Evolutionary conservation across 2,888 invertebrate genomes (phyloP).

Genomic region (Sceliomorpha sp.): DNA sequence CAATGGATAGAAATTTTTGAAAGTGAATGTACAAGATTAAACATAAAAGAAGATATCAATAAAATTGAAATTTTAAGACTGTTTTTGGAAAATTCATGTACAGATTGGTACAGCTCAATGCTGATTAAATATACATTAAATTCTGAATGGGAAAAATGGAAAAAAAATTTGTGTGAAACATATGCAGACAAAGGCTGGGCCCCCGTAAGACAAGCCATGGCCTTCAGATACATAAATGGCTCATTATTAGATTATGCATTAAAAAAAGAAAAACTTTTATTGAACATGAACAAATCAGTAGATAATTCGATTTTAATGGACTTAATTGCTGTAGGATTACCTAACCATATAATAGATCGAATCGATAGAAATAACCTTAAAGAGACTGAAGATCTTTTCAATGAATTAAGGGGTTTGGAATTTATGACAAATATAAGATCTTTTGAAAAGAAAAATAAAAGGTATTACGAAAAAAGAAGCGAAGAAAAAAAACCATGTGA

Average conservation of each 20-base stretch:
- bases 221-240: slow-evolving; percentile 37
- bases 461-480: slow-evolving; percentile 38
- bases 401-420: slow-evolving; percentile 66
- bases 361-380: slow-evolving; percentile 65
- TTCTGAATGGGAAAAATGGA: slow-evolving; percentile 36
- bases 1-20: slow-evolving; percentile 58
- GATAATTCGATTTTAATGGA: slow-evolving; percentile 61
- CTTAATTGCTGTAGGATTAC: slow-evolving; percentile 65
- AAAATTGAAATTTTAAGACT: slow-evolving; percentile 40
- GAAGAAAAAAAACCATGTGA: slow-evolving; percentile 17
- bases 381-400: slow-evolving; percentile 64
- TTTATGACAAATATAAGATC: slow-evolving; percentile 55
- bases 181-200: slow-evolving; percentile 53
- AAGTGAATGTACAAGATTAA: slow-evolving; percentile 56
- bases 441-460: slow-evolving; percentile 47
- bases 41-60: slow-evolving; percentile 26
- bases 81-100: slow-evolving; percentile 30
- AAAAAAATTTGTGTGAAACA: slow-evolving; percentile 43
- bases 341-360: slow-evolving; percentile 61
- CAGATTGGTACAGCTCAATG: slow-evolving; percentile 53
- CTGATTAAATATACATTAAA: slow-evolving; percentile 27
- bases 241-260: slow-evolving; percentile 50
- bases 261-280: slow-evolving; percentile 55
- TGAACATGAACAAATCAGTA: slow-evolving; percentile 57
- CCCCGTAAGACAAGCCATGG: slow-evolving; percentile 43